These are phyloP conservation scores for Carterocephalus palaemon DNA, from an alignment of 2,888 invertebrate species.

Conservation along the genomic window DNA sequence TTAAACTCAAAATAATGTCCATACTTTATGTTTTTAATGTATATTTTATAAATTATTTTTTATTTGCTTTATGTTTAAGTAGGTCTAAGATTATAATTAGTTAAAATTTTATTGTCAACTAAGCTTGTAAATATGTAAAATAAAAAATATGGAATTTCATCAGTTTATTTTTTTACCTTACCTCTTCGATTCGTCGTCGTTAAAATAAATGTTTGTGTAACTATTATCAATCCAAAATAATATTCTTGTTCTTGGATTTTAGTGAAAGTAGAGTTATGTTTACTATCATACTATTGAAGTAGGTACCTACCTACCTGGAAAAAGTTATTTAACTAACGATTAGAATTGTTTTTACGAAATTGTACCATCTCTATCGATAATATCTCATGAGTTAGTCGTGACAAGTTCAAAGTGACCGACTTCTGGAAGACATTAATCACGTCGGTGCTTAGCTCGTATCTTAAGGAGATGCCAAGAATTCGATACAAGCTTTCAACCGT, in stretches of 20 bases:
- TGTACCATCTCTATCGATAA: conserved; percentile 2
- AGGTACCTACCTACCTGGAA: too few species aligned
- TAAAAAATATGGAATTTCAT: conserved; percentile 42
- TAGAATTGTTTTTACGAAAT: conserved; percentile 8
- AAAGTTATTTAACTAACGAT: conserved; percentile 4
- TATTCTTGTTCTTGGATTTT: too few species aligned
- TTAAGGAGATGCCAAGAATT: conserved; percentile 11
- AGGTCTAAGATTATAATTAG: conserved; percentile 7
- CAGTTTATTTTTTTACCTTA: conserved; percentile 22
- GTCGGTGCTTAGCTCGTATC: conserved; percentile 4
- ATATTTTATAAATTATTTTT: conserved; percentile 14
- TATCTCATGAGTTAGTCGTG: conserved; percentile 9
- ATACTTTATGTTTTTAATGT: too few species aligned
- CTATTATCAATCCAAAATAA: too few species aligned
- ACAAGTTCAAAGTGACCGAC: conserved; percentile 12
- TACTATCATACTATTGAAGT: too few species aligned
- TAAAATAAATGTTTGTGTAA: too few species aligned
- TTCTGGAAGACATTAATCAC: conserved; percentile 4
- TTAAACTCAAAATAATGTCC: too few species aligned
- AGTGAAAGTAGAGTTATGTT: too few species aligned
- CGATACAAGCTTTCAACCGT: conserved; percentile 12
- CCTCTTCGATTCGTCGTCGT: too few species aligned
- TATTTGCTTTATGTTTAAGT: conserved; percentile 2
- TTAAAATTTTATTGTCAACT: conserved; percentile 45
- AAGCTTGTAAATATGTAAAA: conserved; percentile 75